These are phyloP conservation scores for Drosophila teissieri DNA, from an alignment of 1,140 invertebrate species.

Conservation along the genomic window DNA sequence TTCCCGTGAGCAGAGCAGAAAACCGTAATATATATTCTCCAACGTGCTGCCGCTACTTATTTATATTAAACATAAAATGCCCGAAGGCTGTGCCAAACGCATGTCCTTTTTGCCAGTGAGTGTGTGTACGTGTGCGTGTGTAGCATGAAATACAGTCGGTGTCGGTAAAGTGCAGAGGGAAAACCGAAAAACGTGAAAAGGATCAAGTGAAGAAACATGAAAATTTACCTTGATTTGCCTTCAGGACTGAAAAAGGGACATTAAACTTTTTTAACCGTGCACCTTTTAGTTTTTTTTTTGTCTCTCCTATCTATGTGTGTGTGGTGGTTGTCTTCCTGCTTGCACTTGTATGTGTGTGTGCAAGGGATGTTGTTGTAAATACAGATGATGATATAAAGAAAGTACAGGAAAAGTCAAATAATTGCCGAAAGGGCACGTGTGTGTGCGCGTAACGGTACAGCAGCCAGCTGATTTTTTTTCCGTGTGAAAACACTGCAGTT, in stretches of 20 bases:
- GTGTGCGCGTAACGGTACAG: constrained; percentile 31
- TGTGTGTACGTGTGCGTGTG: constrained; percentile 42
- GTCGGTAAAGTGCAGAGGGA: constrained; percentile 11
- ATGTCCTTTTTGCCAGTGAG: constrained; percentile 64
- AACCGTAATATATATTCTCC: constrained; percentile 59
- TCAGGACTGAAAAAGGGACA: constrained; percentile 6
- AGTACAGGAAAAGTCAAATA: constrained; percentile 27
- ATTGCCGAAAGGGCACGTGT: constrained; percentile 19
- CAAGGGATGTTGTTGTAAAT: constrained; percentile 33
- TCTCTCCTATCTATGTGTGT: neutral
- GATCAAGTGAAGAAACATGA: neutral
- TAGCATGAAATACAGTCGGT: constrained; percentile 25
- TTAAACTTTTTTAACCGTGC: constrained; percentile 24
- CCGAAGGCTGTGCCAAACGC: constrained; percentile 62
- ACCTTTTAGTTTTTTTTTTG: constrained; percentile 6
- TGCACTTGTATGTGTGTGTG: constrained; percentile 24
- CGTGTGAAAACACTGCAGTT: constrained; percentile 18
- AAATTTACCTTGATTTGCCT: constrained; percentile 13
- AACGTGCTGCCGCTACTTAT: constrained; percentile 63
- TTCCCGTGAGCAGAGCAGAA: constrained; percentile 46
- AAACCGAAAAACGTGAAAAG: neutral
- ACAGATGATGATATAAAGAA: constrained; percentile 36
- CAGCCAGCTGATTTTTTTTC: constrained; percentile 34
- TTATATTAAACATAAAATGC: constrained; percentile 67
- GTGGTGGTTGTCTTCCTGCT: neutral